Evolutionary conservation across 2,797 vertebrate genomes (phyloP), one percentile per base, ranked within the genome.

Genomic region (Epinephelus coioides): DNA sequence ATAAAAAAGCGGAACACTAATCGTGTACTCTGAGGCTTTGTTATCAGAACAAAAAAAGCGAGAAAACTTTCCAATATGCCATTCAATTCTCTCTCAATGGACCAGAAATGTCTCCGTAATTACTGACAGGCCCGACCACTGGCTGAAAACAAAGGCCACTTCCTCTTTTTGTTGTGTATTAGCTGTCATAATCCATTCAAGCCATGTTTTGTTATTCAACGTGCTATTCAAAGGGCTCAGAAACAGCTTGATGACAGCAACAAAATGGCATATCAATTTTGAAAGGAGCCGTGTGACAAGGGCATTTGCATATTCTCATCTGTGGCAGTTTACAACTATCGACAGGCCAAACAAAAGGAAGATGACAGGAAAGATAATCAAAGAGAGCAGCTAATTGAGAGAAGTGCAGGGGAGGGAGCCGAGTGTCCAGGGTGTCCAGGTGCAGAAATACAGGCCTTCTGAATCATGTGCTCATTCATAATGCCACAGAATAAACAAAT

Each of bases 311-410:
- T 94, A 81, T 85, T 79, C 79, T 86, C 84, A 46, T 90, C 62
- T 76, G 64, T 77, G 57, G 77, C 79, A 70, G 80, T 85, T 86
- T 57, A 64, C 53, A 75, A 61, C 57, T 66, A 83, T 80, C 14
- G 18, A 69, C 46, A 13, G 60, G 17, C 50, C 40, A 49, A 81
- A 91, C 88, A 93, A 94, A 92, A 84, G 88, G 59, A 81, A 81
- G 90, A 92, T 88, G 84, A 88, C 77, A 91, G 86, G 59, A 83
- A 85, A 91, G 85, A 88, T 86, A 88, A 94, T 94, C 90, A 92
- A 95, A 95, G 92, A 91, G 88, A 74, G 25, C 63, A 65, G 87
- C 78, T 93, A 86, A 92, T 91, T 87, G 82, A 88, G 54, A 79
- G 64, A 63, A 74, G 78, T n/a, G 73, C 23, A 25, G 68, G 75